Base-by-base conservation (phyloP, 2,888 invertebrate species). In the Calephelis perditalis region DNA sequence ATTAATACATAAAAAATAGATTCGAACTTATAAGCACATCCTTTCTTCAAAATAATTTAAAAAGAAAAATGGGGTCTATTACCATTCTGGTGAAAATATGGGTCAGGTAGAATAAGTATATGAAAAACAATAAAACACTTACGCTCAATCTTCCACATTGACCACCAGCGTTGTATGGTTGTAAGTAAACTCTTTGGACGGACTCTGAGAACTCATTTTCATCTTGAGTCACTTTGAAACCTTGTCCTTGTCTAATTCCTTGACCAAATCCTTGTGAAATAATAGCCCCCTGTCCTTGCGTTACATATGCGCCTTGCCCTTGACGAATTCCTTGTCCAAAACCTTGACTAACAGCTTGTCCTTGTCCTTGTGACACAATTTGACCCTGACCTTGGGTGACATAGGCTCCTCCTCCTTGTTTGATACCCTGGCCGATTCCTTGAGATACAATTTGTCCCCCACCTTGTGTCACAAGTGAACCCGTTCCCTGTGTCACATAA, bases 201-300 rank as follows among this genome's bases (percentile, higher is more conserved):
- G 81, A 80, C 56, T 78, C 83, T 7, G 77, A 76, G 66, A 74
- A 79, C 1, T 83, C 81, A 55, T 82, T 81, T 62, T 84, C 82
- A 0, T 35, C 35, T 11, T 52, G 52, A 35, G 52, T 52, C 52
- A 52, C 52, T 1, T 55, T 60, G 26, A 56, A 60, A 15, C 56
- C 56, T 60, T 60, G 59, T 5, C 54, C 56, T 47, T 60, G 60
- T n/a, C 46, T 45, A 1, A 63, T 40, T 40, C 60, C 58, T 63
- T 68, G 66, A 8, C 72, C 70, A 35, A 64, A 63, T 4, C 73
- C 75, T 62, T 73, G 75, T 7, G 58, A 62, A 1, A 70, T 63
- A 57, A 68, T 12, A 59, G 74, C 74, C 56, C 82, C 82, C 63
- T 73, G 73, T 63, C 78, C 78, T 35, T 63, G 63, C 3, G 58